These are phyloP conservation scores for Beaufortia kweichowensis DNA, from an alignment of 2,113 vertebrate genomes.

Conservation along the genomic window DNA sequence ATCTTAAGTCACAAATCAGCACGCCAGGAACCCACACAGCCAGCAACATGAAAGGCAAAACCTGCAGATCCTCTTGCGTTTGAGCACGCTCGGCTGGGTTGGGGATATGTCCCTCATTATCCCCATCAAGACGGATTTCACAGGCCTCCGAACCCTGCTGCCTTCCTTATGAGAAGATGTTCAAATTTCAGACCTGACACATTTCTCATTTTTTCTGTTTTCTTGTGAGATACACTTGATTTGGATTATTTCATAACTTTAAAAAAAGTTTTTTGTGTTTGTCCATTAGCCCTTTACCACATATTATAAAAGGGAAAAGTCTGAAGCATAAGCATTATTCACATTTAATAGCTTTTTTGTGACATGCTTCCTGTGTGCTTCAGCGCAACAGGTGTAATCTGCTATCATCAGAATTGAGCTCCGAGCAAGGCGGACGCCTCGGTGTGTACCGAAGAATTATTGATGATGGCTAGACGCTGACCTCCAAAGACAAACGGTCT, in stretches of 20 bases:
- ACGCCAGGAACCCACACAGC: conserved; percentile 99
- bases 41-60: conserved; percentile 77
- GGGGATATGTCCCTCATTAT: conserved; percentile 78
- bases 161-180: conserved; percentile 6
- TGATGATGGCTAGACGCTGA: conserved; percentile 53
- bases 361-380: neutral
- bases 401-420: conserved; percentile 8
- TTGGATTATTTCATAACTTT: neutral
- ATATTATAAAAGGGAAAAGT: neutral
- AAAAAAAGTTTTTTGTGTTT: too few species aligned
- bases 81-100: conserved; percentile 70
- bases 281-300: neutral
- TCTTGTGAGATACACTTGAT: neutral
- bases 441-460: conserved; percentile 50
- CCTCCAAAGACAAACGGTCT: conserved; percentile 56
- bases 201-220: conserved; percentile 20
- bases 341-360: conserved; percentile 21
- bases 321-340: conserved; percentile 1
- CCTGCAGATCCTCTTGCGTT: conserved; percentile 49
- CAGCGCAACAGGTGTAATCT: conserved; percentile 41
- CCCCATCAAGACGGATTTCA: conserved; percentile 72
- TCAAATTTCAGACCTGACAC: conserved; percentile 21
- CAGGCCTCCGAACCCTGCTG: conserved; percentile 60
- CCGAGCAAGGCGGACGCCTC: conserved; percentile 4
- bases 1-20: conserved; percentile 99